Conservation (phyloP, 2,797 vertebrate genomes). For the Vultur gryphus region DNA sequence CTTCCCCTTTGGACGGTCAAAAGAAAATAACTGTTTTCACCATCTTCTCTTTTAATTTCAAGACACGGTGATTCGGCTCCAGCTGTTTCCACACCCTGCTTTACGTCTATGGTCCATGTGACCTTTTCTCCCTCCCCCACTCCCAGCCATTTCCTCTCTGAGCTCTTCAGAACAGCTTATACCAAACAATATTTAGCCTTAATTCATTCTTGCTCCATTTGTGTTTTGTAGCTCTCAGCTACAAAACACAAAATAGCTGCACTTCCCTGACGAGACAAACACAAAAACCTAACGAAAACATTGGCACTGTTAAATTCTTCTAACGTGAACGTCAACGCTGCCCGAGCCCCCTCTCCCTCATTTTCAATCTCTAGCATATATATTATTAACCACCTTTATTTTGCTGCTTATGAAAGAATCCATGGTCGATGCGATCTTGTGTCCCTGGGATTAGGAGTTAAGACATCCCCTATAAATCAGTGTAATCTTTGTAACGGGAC, state of each 20-base stretch:
- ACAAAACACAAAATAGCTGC: conserved; percentile 47
- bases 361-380: conserved; percentile 64
- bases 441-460: conserved; percentile 73
- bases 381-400: conserved; percentile 68
- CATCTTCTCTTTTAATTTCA: conserved; percentile 65
- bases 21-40: conserved; percentile 41
- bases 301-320: conserved; percentile 36
- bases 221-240: neutral
- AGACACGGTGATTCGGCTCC: conserved; percentile 44
- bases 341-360: conserved; percentile 45
- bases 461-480: conserved; percentile 77
- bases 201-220: conserved; percentile 56
- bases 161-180: conserved; percentile 56
- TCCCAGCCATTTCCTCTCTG: conserved; percentile 36
- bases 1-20: conserved; percentile 5
- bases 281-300: conserved; percentile 60
- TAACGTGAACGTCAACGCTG: conserved; percentile 27
- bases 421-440: conserved; percentile 51
- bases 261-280: conserved; percentile 48
- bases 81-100: conserved; percentile 54
- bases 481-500: conserved; percentile 76
- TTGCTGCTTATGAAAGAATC: conserved; percentile 67
- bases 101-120: conserved; percentile 46
- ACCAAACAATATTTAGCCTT: conserved; percentile 47
- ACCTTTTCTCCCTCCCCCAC: conserved; percentile 39